Base-by-base conservation (phyloP, 1,140 invertebrate genomes). In the Listronotus bonariensis region DNA sequence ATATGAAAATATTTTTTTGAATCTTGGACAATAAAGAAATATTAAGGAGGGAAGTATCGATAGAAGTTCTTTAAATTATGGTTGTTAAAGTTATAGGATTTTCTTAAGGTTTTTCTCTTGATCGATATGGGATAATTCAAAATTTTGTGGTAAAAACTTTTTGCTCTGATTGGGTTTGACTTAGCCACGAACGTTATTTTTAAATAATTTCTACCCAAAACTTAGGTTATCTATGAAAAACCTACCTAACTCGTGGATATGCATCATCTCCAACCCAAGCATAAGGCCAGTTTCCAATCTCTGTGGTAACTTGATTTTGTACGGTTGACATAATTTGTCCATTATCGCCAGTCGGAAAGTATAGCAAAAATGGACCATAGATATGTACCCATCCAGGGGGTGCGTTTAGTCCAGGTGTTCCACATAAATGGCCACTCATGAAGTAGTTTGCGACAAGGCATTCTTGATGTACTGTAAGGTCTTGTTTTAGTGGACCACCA, bases 281-380 rank as follows among this genome's bases (percentile, higher is more conserved):
- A 36, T 61, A 61, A 10, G 58, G 58, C 49, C 58, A 61, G n/a
- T 53, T 61, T 31, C 14, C 48, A 17, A 52, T 14, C 15, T 61
- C 58, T 31, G 17, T 42, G 6, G 1, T 17, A 11, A 52, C 49
- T 43, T 61, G 49, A 17, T 40, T 32, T 31, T 42, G 18, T 31
- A 61, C 58, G 1, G 38, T 3, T 10, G 8, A 17, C 8, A 52
- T 11, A 38, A 52, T 53, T 11, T 52, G 14, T 7, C 18, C 59
- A 53, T 45, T 20, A 14, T 18, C 36, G 3, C 59, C 59, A 15
- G 59, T 53, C 10, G 49, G 59, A 10, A 42, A 53, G 42, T 61
- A 42, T 14, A 53, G 6, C 17, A 61, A 53, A 53, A 61, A 52
- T 32, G 59, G 49, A 4, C 59, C 59, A 14, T 61, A 61, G 12